Evolutionary conservation across 2,888 invertebrate genomes (phyloP), one percentile per base, ranked within the genome.

Genomic region (Tubulanus polymorphus): DNA sequence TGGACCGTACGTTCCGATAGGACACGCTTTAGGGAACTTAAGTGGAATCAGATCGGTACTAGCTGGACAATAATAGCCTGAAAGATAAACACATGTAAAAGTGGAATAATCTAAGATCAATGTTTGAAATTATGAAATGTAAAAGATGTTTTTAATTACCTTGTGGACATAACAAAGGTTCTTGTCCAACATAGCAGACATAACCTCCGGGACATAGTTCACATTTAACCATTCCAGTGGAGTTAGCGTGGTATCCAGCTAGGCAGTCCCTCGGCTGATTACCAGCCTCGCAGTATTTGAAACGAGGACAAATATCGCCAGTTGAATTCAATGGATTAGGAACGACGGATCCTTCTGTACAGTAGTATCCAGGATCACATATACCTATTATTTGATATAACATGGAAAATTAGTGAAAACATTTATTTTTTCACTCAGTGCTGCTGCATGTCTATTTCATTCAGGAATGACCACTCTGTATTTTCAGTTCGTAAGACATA

Each of bases 311-410:
- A 48, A 75, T 72, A 54, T 66, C 61, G 8, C 75, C 75, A 6
- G 65, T 57, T 15, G 15, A 37, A 45, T 67, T 69, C 8, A 67
- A 59, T 1, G 74, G 74, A 20, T 65, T 63, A 1, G 68, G 65
- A 26, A 72, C 54, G 56, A 65, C 69, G 3, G 75, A 68, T 3
- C 71, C 68, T 8, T 71, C 70, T 3, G 63, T 68, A 51, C 76
- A 76, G 59, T 70, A 76, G 55, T 75, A 75, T 0, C 76, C 76
- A 5, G 67, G 62, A 10, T 54, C 55, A 59, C 76, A 76, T 37
- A 59, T 54, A n/a, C n/a, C n/a, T n/a, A n/a, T n/a, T n/a, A n/a
- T n/a, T n/a, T n/a, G n/a, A n/a, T n/a, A n/a, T n/a, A n/a, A n/a
- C n/a, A n/a, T n/a, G n/a, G n/a, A n/a, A n/a, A n/a, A n/a, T n/a